Evolutionary conservation across 2,113 vertebrate species (phyloP), one percentile per base, ranked within the genome.

Genomic region (Pelvicachromis taeniatus): DNA sequence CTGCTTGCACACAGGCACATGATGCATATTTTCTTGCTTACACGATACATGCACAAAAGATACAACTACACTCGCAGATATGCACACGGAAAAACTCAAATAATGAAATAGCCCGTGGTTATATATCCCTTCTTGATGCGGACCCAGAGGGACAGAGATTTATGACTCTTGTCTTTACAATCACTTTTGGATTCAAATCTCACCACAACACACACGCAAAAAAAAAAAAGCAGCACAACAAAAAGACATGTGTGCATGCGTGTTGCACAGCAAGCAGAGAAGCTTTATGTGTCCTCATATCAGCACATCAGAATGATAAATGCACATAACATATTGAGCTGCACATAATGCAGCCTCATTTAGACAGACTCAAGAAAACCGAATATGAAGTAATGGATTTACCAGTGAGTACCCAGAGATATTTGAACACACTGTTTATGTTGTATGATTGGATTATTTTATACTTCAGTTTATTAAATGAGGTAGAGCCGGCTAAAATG

Each of bases 161-260:
- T 93, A 94, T 95, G 90, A 88, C 82, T 87, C 88, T 91, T 92
- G 87, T 93, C 91, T 86, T 83, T 35, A 88, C 82, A 92, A 93
- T 94, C 90, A 91, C 87, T 90, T 94, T 91, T 93, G 81, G 86
- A 93, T 92, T 90, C 86, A 89, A 91, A 92, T 91, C 78, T 87
- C 83, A 88, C 75, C 59, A 14, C 33, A 77, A 50, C 61, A 81
- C 63, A 63, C 35, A 68, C 59, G 26, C 26, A 26, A 26, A 42
- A 9, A 42, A 42, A 23, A 26, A 50, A 75, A 75, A 50, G 68
- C 23, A 31, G 42, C 68, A 12, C 26, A 52, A 52, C 50, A 78
- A 14, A 87, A 80, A 81, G 33, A 78, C 68, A 11, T 59, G 63
- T 17, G 53, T 55, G 77, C 29, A 45, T 88, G 56, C 88, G 78